Conservation (phyloP, 2,797 vertebrate species). For the Echiichthys vipera region DNA sequence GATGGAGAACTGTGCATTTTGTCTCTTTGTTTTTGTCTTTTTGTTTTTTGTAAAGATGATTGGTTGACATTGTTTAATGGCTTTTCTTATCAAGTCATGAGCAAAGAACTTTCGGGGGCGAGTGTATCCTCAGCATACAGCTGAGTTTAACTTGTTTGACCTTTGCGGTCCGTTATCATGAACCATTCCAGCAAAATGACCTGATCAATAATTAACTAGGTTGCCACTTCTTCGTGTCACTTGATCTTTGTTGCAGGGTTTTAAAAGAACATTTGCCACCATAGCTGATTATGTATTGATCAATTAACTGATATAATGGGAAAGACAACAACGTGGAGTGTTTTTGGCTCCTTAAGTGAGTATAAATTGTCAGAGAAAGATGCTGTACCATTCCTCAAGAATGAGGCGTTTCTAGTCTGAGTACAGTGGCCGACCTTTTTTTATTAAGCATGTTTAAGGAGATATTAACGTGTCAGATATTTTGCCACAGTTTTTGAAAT, state of each 20-base stretch:
- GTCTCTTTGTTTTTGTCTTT: conserved; percentile 20
- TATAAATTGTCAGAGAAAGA: conserved; percentile 22
- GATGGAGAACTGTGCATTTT: conserved; percentile 47
- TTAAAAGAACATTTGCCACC: conserved; percentile 41
- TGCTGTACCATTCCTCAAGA: conserved; percentile 53
- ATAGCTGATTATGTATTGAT: conserved; percentile 13
- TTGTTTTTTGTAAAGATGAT: conserved; percentile 16
- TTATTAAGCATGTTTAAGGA: conserved; percentile 57
- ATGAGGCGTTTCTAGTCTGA: conserved; percentile 44
- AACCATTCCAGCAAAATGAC: conserved; percentile 71
- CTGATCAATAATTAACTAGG: conserved; percentile 45
- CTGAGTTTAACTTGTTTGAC: conserved; percentile 45
- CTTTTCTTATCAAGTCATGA: conserved; percentile 29
- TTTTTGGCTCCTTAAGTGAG: conserved; percentile 21
- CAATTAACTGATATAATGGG: not conserved
- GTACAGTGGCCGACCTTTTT: conserved; percentile 54
- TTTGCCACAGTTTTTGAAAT: conserved; percentile 41
- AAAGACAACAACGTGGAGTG: conserved; percentile 16
- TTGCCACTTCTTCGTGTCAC: conserved; percentile 58
- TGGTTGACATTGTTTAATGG: conserved; percentile 27
- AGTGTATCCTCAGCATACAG: conserved; percentile 27
- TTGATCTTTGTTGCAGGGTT: conserved; percentile 40
- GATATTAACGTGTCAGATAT: conserved; percentile 36
- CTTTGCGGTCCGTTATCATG: conserved; percentile 38
- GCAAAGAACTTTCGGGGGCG: conserved; percentile 21